Evolutionary conservation across 2,113 vertebrate species (phyloP), one percentile per base, ranked within the genome.

Genomic region (Scatophagus argus): DNA sequence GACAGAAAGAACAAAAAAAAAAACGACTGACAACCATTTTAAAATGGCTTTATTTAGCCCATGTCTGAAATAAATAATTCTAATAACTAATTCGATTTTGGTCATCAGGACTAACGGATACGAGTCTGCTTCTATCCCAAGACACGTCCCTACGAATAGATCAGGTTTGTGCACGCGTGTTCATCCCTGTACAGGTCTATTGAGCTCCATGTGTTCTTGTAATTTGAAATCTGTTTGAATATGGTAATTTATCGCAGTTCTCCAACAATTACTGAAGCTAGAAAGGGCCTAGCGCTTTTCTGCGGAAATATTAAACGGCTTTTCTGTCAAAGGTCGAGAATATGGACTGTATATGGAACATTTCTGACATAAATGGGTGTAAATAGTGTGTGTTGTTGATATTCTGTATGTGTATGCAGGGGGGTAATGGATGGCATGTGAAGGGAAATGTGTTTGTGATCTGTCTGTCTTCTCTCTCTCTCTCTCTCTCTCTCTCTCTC

Each of bases 361-460:
- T 39, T 23, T 71, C 16, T 27, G 13, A 60, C 10, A 36, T 41
- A 43, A 61, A 82, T 29, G 29, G 10, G 21, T 47, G 5, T 60
- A 41, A 65, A 51, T 49, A 51, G 44, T 47, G 21, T 51, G 39
- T 14, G 2, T 8, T 70, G 32, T 27, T 68, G 21, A 66, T 78
- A 47, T 71, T 41, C 8, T 61, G 61, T 44, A 27, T 29, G 39
- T 62, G 38, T 62, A 16, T 32, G 46, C 13, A 8, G 10, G 43
- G 31, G 25, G 58, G 56, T 77, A 52, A 71, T 62, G 14, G 52
- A 51, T 74, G 19, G 25, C 46, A 76, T 77, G 49, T 68, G 43
- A 76, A 55, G 27, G 31, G 54, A 56, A 59, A 55, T 13, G 32
- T 66, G 60, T 38, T 25, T 85, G 49, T 54, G 52, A 77, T 85